A percentile compares a stretch with the other conserved stretches of the same genome.
phyloP scores from a whole-genome alignment of 1,140 invertebrate genomes.

The Drosophila kohkoa region DNA sequence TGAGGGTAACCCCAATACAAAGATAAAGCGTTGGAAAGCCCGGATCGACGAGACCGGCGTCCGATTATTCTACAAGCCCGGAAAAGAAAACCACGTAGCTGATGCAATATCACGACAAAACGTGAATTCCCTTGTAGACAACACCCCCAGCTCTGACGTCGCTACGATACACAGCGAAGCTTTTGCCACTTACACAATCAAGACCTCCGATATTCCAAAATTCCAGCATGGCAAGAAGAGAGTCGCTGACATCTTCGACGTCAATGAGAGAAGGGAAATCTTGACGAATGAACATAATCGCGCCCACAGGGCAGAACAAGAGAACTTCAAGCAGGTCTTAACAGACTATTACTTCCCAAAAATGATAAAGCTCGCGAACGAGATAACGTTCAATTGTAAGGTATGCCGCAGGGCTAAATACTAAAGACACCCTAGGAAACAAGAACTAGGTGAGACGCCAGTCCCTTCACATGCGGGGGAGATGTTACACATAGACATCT shows the following conservation, averaged over 20 bases:
- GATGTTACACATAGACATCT: conserved; percentile 31
- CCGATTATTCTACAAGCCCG: not conserved
- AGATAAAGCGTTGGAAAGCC: not conserved
- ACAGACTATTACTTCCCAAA: conserved; percentile 43
- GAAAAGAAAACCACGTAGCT: not conserved
- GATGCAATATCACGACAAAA: not conserved
- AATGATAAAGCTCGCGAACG: conserved; percentile 29
- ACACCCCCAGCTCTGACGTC: too few relatives aligned
- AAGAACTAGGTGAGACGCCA: conserved; percentile 18
- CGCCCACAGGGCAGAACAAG: conserved; percentile 22
- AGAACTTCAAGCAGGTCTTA: conserved; percentile 18
- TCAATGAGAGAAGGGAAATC: not conserved
- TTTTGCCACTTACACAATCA: not conserved
- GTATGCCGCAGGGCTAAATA: conserved; percentile 19
- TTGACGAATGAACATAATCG: not conserved
- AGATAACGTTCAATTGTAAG: conserved; percentile 24
- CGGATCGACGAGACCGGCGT: not conserved
- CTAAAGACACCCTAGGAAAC: conserved; percentile 20
- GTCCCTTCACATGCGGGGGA: conserved; percentile 11
- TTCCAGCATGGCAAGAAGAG: conserved; percentile 13
- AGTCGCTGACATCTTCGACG: not conserved
- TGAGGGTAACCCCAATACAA: not conserved
- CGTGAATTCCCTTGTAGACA: not conserved
- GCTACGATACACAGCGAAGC: not conserved
- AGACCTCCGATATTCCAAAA: not conserved